phyloP scores from a whole-genome alignment of 2,888 invertebrate genomes.

The Drosophila prostipennis region DNA sequence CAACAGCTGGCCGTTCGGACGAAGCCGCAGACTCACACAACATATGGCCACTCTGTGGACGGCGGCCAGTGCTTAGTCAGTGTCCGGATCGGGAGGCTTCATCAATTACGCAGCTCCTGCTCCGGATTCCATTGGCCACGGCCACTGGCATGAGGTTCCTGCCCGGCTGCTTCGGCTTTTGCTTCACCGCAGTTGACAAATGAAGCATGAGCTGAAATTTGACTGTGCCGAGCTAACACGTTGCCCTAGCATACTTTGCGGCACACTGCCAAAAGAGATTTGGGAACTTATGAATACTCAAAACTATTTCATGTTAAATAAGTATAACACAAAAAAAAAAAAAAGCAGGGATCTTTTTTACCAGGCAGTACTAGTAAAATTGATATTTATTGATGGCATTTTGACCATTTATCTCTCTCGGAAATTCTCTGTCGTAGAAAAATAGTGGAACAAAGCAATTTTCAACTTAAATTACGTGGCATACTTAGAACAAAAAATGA shows the following conservation, averaged over 20 bases:
- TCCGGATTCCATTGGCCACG: slow-evolving; percentile 5
- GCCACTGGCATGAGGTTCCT: neutral
- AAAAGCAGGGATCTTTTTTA: too few relatives aligned
- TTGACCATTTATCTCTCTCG: too few relatives aligned
- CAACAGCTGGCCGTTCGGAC: slow-evolving; percentile 14
- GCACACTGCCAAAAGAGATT: neutral
- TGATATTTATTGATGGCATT: too few relatives aligned
- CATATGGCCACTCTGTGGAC: slow-evolving; percentile 48
- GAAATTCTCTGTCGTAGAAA: too few relatives aligned
- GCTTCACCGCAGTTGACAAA: slow-evolving; percentile 66
- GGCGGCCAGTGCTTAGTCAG: slow-evolving; percentile 71
- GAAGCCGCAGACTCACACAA: slow-evolving; percentile 51
- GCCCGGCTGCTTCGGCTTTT: slow-evolving; percentile 14
- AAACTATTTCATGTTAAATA: too few relatives aligned
- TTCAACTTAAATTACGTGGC: too few relatives aligned
- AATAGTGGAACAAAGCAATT: too few relatives aligned
- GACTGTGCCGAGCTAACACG: slow-evolving; percentile 41
- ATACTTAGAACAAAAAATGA: too few relatives aligned
- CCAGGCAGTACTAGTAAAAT: too few relatives aligned
- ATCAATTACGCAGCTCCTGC: slow-evolving; percentile 66
- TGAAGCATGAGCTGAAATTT: slow-evolving; percentile 66
- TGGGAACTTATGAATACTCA: too few relatives aligned
- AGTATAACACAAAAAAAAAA: too few relatives aligned
- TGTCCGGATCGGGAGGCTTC: slow-evolving; percentile 64
- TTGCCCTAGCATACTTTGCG: slow-evolving; percentile 7